Evolutionary conservation across 2,113 vertebrate genomes (phyloP).

Genomic region (Apteryx mantelli): DNA sequence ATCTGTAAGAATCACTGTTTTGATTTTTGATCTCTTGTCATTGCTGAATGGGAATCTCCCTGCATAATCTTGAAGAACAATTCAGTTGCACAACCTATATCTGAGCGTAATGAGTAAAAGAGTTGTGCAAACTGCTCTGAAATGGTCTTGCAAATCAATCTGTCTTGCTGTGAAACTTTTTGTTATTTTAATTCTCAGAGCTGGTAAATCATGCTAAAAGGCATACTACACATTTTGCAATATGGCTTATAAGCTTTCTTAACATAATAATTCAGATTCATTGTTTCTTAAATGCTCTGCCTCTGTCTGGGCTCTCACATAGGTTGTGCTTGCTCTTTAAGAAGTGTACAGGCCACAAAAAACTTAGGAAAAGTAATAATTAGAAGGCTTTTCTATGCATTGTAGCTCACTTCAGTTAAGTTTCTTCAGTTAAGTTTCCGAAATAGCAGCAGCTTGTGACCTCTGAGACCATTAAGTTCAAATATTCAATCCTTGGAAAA

Average conservation of each 20-base stretch:
- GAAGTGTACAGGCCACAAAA: background rate
- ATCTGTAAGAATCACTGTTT: background rate
- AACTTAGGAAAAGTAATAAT: background rate
- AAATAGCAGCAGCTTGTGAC: conserved; percentile 30
- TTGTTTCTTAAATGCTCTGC: background rate
- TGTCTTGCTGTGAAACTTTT: background rate
- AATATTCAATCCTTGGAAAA: conserved; percentile 15
- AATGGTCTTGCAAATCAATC: conserved; percentile 27
- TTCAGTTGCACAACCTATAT: background rate
- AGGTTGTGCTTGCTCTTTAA: background rate
- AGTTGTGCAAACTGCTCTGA: background rate
- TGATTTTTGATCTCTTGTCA: background rate
- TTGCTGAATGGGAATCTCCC: background rate
- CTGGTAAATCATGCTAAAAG: conserved; percentile 25
- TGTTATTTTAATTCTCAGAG: conserved; percentile 23
- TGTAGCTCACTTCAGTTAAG: background rate
- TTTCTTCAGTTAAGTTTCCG: background rate
- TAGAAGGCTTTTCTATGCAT: background rate
- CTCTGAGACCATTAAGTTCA: background rate
- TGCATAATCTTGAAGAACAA: background rate
- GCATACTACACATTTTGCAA: background rate
- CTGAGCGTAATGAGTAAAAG: background rate
- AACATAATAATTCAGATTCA: background rate
- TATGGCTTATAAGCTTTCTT: background rate
- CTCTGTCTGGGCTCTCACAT: background rate